Conservation (phyloP, 2,888 invertebrate genomes). For the Athrips mouffetella region DNA sequence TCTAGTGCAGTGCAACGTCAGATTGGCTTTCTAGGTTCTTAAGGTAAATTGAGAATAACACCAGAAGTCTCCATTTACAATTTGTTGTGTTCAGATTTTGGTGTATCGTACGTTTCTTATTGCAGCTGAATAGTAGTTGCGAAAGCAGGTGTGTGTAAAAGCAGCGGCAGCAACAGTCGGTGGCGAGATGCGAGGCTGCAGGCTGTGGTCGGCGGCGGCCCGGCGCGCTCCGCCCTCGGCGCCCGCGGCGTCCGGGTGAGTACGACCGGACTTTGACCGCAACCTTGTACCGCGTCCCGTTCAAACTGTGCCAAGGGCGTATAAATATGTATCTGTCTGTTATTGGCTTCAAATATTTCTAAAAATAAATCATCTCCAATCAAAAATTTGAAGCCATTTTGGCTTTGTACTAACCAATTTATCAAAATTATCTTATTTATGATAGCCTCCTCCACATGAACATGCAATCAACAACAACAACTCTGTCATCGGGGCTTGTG, state of each 20-base stretch:
- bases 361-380: neutral
- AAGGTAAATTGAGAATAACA: too few species aligned
- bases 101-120: too few species aligned
- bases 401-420: neutral
- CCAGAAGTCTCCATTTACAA: too few species aligned
- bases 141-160: neutral
- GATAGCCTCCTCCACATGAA: too few species aligned
- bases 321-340: too few species aligned
- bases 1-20: too few species aligned
- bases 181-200: constrained; percentile 15
- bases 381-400: neutral
- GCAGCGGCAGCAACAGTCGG: neutral
- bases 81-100: too few species aligned
- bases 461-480: too few species aligned
- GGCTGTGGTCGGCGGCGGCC: constrained; percentile 9
- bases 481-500: too few species aligned
- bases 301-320: constrained; percentile 8
- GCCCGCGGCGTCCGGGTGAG: constrained; percentile 20
- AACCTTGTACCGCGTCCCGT: constrained; percentile 11
- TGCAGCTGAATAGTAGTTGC: too few species aligned
- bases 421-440: too few species aligned
- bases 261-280: constrained; percentile 16
- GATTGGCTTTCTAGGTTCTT: too few species aligned
- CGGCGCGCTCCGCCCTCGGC: constrained; percentile 25
- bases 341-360: constrained; percentile 3